A percentile compares a stretch with the other conserved stretches of the same genome.
phyloP scores from a whole-genome alignment of 1,140 invertebrate genomes.

The Palaemon carinicauda region DNA sequence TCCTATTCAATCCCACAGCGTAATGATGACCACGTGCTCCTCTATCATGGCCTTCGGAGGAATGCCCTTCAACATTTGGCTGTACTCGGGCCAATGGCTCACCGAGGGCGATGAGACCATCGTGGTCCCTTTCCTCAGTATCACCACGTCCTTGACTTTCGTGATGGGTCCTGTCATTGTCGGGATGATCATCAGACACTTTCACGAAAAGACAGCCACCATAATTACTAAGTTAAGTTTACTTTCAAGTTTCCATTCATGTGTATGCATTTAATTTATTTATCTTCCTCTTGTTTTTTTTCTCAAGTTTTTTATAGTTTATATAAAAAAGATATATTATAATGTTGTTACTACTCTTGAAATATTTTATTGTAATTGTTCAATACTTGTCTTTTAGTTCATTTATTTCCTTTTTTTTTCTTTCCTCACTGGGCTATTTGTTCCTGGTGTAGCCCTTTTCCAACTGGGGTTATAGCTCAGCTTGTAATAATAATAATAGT shows the following conservation, averaged over 20 bases:
- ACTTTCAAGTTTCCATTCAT: background rate
- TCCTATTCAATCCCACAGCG: background rate
- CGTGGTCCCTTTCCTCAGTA: slow-evolving; percentile 64
- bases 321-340: too few species aligned
- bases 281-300: too few species aligned
- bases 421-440: too few species aligned
- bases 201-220: slow-evolving; percentile 61
- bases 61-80: slow-evolving; percentile 29
- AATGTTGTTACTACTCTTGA: too few species aligned
- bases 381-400: too few species aligned
- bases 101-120: slow-evolving; percentile 51
- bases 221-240: slow-evolving; percentile 61
- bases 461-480: too few species aligned
- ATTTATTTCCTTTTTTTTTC: too few species aligned
- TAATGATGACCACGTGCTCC: slow-evolving; percentile 17
- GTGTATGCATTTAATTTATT: too few species aligned
- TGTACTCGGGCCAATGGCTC: slow-evolving; percentile 64
- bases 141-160: slow-evolving; percentile 62
- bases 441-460: too few species aligned
- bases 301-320: too few species aligned
- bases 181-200: slow-evolving; percentile 64
- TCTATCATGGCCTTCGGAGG: slow-evolving; percentile 5
- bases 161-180: slow-evolving; percentile 63
- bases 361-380: too few species aligned
- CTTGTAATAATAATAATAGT: too few species aligned